Evolutionary conservation across 2,113 vertebrate genomes (phyloP).

Genomic region (Noctilio leporinus): DNA sequence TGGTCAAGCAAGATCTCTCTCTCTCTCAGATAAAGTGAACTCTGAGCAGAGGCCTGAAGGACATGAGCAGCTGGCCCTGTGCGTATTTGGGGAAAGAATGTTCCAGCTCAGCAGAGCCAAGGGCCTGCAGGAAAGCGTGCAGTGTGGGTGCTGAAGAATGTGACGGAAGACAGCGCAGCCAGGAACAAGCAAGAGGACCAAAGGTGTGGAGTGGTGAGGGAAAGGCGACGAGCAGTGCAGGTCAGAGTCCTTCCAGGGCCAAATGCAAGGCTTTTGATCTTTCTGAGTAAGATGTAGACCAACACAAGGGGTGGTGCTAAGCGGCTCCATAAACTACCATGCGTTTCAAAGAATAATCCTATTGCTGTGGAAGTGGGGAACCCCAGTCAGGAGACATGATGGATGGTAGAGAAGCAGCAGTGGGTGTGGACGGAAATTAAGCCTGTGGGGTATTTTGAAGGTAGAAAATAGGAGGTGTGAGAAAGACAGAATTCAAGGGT

Average conservation of each 20-base stretch:
- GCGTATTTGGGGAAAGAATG: not conserved
- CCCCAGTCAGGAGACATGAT: not conserved
- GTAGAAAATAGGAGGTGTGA: not conserved
- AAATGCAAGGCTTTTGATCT: no score
- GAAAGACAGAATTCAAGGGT: not conserved
- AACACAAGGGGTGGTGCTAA: not conserved
- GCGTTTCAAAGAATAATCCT: not conserved
- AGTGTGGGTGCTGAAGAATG: not conserved
- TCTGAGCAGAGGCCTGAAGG: not conserved
- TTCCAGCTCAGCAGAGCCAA: not conserved
- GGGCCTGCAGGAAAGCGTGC: not conserved
- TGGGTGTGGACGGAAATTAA: fast-evolving
- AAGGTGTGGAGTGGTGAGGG: fast-evolving
- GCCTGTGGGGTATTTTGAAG: not conserved
- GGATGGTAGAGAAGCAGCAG: fast-evolving
- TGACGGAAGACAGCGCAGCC: not conserved
- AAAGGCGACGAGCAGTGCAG: not conserved
- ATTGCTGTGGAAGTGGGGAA: not conserved
- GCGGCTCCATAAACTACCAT: not conserved
- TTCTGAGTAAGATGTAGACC: not conserved
- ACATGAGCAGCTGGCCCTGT: not conserved
- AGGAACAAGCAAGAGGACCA: not conserved
- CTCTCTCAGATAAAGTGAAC: not conserved
- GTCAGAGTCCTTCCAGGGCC: not conserved
- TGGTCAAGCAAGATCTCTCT: not conserved